Evolutionary conservation across 2,113 vertebrate genomes (phyloP), one percentile per base, ranked within the genome.

Genomic region (Hiodon tergisus): DNA sequence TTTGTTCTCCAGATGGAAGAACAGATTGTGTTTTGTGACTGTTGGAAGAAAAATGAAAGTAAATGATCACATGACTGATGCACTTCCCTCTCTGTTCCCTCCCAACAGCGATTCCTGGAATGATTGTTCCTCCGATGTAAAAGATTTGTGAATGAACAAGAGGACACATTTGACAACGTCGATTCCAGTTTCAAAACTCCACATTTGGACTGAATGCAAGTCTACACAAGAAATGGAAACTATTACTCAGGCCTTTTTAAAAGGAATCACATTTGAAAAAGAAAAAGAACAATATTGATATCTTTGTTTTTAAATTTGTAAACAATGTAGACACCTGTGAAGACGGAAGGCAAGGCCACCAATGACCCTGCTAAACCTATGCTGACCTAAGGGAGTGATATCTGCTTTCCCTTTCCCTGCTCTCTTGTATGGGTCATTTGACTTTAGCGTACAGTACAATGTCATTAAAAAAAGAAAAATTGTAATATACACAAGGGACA

Each of bases 81-180:
- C 62, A 51, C n/a, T 47, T 14, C 67, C 84, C 81, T 78, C 80
- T 76, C 81, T 4, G 76, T 79, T 75, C 86, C 85, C 84, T 91
- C 89, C 85, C 82, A 78, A 79, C 91, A 96, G 95, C 93, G 85
- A 96, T 96, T 91, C 94, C 95, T 84, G 95, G 94, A 90, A 96
- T 96, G 95, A 98, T 97, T 83, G 95, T 95, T 90, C 95, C 95
- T 86, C 95, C 96, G 87, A 96, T 98, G 95, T 96, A 95, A 95
- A 96, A 90, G 88, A 92, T 93, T 91, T 94, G 93, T 91, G 92
- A 84, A 94, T 93, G 93, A 92, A 93, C 90, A 93, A 89, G 90
- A 90, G 88, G 88, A 90, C 87, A 88, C 90, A 90, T 78, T 79
- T 88, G 89, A 89, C 90, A 88, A 90, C 82, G 31, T 77, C 63